A percentile compares a stretch with the other conserved stretches of the same genome.
phyloP scores from a whole-genome alignment of 1,140 invertebrate genomes.

The Sycobia sp. region DNA sequence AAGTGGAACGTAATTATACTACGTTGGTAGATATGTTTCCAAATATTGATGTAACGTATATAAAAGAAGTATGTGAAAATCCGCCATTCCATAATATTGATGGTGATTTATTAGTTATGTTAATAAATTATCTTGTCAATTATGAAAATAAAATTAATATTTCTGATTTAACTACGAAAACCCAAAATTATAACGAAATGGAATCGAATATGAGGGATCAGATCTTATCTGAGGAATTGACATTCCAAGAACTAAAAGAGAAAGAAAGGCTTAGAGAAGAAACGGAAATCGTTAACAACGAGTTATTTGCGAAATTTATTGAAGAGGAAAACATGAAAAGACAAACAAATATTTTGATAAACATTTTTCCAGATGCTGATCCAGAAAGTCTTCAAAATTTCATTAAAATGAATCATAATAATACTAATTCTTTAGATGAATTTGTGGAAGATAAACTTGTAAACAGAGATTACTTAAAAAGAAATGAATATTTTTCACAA shows the following conservation, averaged over 20 bases:
- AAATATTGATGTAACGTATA: constrained; percentile 8
- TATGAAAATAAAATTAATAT: background rate
- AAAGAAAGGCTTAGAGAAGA: background rate
- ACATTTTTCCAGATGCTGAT: constrained; percentile 41
- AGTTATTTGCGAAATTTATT: background rate
- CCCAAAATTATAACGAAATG: too few species aligned
- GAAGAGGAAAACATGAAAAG: constrained; percentile 27
- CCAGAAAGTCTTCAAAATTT: constrained; percentile 27
- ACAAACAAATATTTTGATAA: constrained; percentile 34
- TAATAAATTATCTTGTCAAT: constrained; percentile 9
- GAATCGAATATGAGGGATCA: too few species aligned
- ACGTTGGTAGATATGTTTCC: constrained; percentile 12
- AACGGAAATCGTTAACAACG: background rate
- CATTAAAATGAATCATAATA: constrained; percentile 20
- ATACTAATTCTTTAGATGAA: constrained; percentile 24
- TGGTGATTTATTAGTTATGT: background rate
- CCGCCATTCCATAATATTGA: background rate
- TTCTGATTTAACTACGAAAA: too few species aligned
- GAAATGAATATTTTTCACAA: constrained; percentile 52
- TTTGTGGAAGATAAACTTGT: constrained; percentile 37
- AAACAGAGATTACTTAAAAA: constrained; percentile 36
- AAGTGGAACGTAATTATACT: constrained; percentile 2
- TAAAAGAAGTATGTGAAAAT: constrained; percentile 4
- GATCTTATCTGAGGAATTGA: background rate
- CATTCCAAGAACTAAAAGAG: background rate